Evolutionary conservation across 2,888 invertebrate species (phyloP).

Genomic region (Euzophera pinguis): DNA sequence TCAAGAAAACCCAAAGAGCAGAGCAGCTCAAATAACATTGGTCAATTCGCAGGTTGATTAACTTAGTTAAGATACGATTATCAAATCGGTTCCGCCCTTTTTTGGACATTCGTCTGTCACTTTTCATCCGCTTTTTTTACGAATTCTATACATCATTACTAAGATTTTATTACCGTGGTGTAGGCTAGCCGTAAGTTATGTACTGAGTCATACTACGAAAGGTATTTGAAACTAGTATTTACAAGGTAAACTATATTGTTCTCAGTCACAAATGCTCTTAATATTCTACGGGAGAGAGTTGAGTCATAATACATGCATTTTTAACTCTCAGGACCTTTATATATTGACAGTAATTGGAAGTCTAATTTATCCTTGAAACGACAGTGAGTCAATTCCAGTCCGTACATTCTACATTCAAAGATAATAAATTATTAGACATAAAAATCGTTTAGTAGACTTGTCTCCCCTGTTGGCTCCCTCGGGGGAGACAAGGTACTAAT

Average conservation of each 20-base stretch:
- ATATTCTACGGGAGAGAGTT: conserved; percentile 23
- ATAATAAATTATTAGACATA: too few species aligned
- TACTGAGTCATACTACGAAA: conserved; percentile 3
- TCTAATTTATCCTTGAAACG: not conserved
- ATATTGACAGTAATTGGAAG: not conserved
- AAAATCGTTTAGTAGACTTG: too few species aligned
- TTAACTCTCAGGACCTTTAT: not conserved
- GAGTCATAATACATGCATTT: conserved; percentile 23
- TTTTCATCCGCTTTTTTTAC: not conserved
- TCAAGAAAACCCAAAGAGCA: not conserved
- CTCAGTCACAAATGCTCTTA: conserved; percentile 19
- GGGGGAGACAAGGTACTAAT: too few species aligned
- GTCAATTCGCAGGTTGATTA: conserved; percentile 5
- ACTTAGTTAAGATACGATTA: conserved; percentile 12
- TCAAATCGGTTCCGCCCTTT: conserved; percentile 7
- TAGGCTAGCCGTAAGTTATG: conserved; percentile 3
- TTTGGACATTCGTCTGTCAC: conserved; percentile 8
- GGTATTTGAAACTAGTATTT: conserved; percentile 10
- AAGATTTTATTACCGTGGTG: not conserved
- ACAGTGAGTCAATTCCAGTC: not conserved
- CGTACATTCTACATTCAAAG: too few species aligned
- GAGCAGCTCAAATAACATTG: not conserved
- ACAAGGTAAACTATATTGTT: conserved; percentile 11
- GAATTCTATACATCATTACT: not conserved
- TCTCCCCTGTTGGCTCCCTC: too few species aligned